Evolutionary conservation across 2,888 invertebrate species (phyloP).

Genomic region (Volucella inanis): DNA sequence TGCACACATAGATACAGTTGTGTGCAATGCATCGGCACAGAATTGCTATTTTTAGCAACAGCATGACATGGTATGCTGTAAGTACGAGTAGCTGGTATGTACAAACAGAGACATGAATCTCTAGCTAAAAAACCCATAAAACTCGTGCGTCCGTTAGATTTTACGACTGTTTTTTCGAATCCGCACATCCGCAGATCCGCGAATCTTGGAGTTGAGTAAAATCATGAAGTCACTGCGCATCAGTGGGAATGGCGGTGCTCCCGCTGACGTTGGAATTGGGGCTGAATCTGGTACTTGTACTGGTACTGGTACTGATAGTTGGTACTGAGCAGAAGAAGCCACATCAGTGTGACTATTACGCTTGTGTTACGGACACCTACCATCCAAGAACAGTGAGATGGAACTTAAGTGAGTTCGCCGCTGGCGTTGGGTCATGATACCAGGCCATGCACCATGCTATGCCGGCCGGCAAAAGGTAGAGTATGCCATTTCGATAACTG

Average conservation of each 20-base stretch:
- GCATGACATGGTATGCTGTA: conserved; percentile 53
- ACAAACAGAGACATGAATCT: conserved; percentile 55
- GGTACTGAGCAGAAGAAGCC: conserved; percentile 65
- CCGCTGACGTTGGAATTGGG: background rate
- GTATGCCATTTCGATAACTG: conserved; percentile 58
- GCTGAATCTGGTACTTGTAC: no score
- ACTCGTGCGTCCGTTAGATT: conserved; percentile 69
- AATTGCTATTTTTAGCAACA: conserved; percentile 71
- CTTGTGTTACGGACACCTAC: conserved; percentile 42
- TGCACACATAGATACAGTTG: conserved; percentile 25
- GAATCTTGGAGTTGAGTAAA: conserved; percentile 35
- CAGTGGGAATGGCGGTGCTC: conserved; percentile 43
- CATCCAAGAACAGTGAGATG: conserved; percentile 36
- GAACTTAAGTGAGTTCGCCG: conserved; percentile 51
- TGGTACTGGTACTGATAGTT: background rate
- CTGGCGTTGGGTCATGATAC: conserved; percentile 71
- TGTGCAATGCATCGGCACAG: conserved; percentile 66
- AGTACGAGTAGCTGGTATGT: conserved; percentile 13
- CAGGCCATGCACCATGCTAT: conserved; percentile 27
- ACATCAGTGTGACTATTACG: conserved; percentile 69
- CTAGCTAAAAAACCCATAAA: conserved; percentile 58
- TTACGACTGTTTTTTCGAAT: conserved; percentile 47
- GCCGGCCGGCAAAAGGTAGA: conserved; percentile 60
- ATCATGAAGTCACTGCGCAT: conserved; percentile 67
- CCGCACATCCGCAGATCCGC: conserved; percentile 47